Base-by-base conservation (phyloP, 2,113 vertebrate species). In the Thunnus thynnus region DNA sequence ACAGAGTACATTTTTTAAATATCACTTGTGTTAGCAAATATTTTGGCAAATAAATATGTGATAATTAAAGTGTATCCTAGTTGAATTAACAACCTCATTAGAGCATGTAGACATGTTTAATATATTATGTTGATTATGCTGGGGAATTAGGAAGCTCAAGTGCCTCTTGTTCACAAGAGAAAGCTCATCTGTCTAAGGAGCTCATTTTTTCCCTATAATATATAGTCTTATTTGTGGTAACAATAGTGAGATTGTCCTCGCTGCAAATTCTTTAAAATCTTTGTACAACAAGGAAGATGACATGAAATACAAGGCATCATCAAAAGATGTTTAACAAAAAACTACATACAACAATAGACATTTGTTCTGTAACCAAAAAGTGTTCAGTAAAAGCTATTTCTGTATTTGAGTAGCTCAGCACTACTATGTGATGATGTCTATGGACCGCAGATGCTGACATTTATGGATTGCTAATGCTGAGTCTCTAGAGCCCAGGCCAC, bases 381-480 rank as follows among this genome's bases (percentile, higher is more conserved):
- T 13, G 2, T 25, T 36, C 7, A 67, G 25, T 52, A 18, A 27
- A 30, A 52, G 14, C 14, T 41, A 41, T 67, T 8, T 54, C 2
- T 67, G 9, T 66, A 17, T 51, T 62, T 27, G 25, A 78, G 41
- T 55, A 44, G 46, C 62, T 30, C n/a, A 30, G 62, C 8, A 11
- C 47, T 22, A 4, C 56, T 77, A 20, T 64, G 50, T 56, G 36
- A 41, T 41, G 9, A 41, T 41, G 36, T 63, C 46, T 56, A 17
- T 61, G 41, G 46, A 22, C 14, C 30, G 68, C 3, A 50, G 58
- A 64, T 47, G 58, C 75, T 68, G 82, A 88, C 84, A 87, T 91
- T 86, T 86, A 62, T 76, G 63, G 69, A 60, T 72, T 47, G 13
- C 51, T 78, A 69, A 58, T 56, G 60, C 58, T 51, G 73, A 36